Conservation (phyloP, 2,888 invertebrate genomes). For the Gortyna flavago region DNA sequence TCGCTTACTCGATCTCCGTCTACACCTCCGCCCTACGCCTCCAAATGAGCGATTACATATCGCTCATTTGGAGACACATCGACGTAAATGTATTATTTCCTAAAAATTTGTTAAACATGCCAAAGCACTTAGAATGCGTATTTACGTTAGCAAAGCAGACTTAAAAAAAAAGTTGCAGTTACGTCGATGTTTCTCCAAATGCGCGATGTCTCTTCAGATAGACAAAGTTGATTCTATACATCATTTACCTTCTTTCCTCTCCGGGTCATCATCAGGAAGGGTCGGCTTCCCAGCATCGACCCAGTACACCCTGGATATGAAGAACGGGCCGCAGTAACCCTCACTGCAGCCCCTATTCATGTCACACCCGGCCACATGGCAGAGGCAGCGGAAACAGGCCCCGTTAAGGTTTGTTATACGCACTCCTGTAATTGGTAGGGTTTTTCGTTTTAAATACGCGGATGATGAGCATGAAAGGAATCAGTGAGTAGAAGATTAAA, state of each 20-base stretch:
- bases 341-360: conserved; percentile 87
- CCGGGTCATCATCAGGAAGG: conserved; percentile 89
- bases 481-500: not conserved
- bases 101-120: too few relatives aligned
- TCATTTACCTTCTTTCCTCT: conserved; percentile 82
- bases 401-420: conserved; percentile 87
- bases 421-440: conserved; percentile 72
- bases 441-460: not conserved
- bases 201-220: not conserved
- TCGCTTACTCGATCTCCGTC: too few relatives aligned
- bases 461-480: not conserved
- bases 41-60: too few relatives aligned
- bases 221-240: not conserved
- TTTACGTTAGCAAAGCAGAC: too few relatives aligned
- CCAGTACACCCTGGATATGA: conserved; percentile 92
- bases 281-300: conserved; percentile 91
- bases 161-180: too few relatives aligned
- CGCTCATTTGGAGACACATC: too few relatives aligned
- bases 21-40: too few relatives aligned
- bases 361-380: conserved; percentile 90
- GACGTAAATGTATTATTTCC: too few relatives aligned
- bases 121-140: too few relatives aligned
- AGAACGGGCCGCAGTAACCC: conserved; percentile 92
- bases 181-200: too few relatives aligned
- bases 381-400: conserved; percentile 90